Conservation (phyloP, 2,113 vertebrate species). For the Silurus glanis region DNA sequence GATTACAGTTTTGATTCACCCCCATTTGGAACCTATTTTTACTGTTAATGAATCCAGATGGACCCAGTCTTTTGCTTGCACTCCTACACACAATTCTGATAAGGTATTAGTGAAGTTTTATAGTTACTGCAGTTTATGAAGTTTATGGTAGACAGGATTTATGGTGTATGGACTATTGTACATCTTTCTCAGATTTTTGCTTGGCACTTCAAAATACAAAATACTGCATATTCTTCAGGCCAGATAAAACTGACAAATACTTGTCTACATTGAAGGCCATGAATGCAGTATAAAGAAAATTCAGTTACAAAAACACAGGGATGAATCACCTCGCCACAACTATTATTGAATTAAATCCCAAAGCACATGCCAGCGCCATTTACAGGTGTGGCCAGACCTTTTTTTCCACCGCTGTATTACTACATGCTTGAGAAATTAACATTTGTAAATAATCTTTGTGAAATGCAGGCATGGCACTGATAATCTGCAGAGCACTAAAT, state of each 20-base stretch:
- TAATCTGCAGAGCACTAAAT: slow-evolving; percentile 8
- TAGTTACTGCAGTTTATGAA: slow-evolving; percentile 43
- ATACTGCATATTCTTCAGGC: slow-evolving; percentile 1
- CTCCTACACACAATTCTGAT: slow-evolving; percentile 43
- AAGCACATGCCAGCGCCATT: slow-evolving; percentile 1
- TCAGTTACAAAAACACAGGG: slow-evolving; percentile 25
- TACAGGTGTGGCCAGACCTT: slow-evolving; percentile 27
- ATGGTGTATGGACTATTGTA: slow-evolving; percentile 33
- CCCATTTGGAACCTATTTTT: slow-evolving; percentile 66
- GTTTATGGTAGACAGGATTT: slow-evolving; percentile 51
- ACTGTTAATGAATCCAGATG: slow-evolving; percentile 78
- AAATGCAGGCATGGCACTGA: slow-evolving; percentile 14
- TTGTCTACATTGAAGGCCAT: not conserved
- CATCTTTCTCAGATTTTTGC: slow-evolving; percentile 39
- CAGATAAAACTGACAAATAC: not conserved
- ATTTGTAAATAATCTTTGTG: slow-evolving; percentile 23
- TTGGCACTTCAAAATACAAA: not conserved
- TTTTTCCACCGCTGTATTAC: slow-evolving; percentile 19
- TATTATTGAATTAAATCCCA: slow-evolving; percentile 20
- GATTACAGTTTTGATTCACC: slow-evolving; percentile 62
- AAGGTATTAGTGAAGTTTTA: slow-evolving; percentile 51
- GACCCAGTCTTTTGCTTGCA: slow-evolving; percentile 67
- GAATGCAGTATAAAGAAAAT: slow-evolving; percentile 13
- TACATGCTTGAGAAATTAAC: slow-evolving; percentile 10
- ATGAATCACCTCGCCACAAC: not conserved